phyloP scores from a whole-genome alignment of 2,797 vertebrate species.

The Atherinosoma microstoma region DNA sequence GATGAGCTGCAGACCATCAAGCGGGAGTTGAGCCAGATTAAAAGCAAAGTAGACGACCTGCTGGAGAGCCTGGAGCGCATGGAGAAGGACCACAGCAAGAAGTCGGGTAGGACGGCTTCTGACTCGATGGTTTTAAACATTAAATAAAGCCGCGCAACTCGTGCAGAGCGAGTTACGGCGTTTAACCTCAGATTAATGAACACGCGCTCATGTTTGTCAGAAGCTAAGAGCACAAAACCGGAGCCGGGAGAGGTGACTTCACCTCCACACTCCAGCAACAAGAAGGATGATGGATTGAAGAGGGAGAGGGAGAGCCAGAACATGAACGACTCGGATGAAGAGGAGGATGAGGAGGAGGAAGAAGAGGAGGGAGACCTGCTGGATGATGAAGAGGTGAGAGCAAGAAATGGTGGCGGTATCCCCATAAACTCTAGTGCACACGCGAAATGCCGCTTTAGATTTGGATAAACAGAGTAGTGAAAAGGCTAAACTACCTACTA shows the following conservation, averaged over 20 bases:
- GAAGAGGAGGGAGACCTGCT: constrained; percentile 84
- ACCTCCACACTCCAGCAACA: constrained; percentile 79
- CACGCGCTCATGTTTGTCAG: constrained; percentile 45
- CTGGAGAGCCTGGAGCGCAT: constrained; percentile 91
- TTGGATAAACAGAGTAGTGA: not conserved
- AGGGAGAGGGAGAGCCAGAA: constrained; percentile 86
- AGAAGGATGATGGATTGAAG: constrained; percentile 87
- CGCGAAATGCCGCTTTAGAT: no score
- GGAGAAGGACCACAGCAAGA: constrained; percentile 92
- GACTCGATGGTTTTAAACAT: no score
- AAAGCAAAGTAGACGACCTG: constrained; percentile 92
- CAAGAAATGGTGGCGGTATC: no score
- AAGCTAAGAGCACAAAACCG: constrained; percentile 84
- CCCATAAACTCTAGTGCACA: no score
- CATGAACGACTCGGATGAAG: constrained; percentile 88
- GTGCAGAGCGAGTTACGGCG: no score
- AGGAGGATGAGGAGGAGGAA: constrained; percentile 86
- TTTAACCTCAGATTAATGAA: not conserved
- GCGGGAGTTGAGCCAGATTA: constrained; percentile 91
- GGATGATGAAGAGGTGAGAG: constrained; percentile 75
- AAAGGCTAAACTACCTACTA: not conserved
- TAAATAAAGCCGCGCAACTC: no score
- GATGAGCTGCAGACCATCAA: constrained; percentile 93
- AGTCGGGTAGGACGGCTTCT: constrained; percentile 76
- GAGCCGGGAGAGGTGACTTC: constrained; percentile 87